phyloP scores from a whole-genome alignment of 2,113 vertebrate genomes.

The Chaenocephalus aceratus region DNA sequence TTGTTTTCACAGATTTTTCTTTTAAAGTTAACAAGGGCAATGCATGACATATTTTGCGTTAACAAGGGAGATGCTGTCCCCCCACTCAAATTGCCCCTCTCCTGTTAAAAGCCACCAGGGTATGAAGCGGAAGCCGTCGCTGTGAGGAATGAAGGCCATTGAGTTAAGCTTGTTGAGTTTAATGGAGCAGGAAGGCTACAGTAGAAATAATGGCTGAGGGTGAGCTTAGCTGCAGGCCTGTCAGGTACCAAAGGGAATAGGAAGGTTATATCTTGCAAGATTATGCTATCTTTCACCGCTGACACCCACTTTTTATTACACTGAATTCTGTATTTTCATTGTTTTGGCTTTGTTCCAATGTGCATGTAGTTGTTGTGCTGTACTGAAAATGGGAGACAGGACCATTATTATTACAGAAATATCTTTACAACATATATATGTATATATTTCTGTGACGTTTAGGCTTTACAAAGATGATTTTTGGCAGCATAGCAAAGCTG shows the following conservation, averaged over 20 bases:
- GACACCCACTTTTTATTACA: conserved; percentile 22
- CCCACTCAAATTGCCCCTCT: conserved; percentile 70
- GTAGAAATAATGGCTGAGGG: conserved; percentile 71
- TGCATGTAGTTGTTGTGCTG: background rate
- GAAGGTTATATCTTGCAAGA: conserved; percentile 45
- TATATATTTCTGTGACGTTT: background rate
- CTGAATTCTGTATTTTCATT: conserved; percentile 12
- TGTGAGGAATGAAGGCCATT: conserved; percentile 79
- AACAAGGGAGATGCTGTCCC: conserved; percentile 70
- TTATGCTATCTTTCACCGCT: conserved; percentile 17
- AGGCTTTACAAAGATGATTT: background rate
- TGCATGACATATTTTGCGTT: conserved; percentile 74
- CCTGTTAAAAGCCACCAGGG: conserved; percentile 78
- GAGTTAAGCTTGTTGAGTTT: conserved; percentile 81
- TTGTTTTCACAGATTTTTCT: conserved; percentile 71
- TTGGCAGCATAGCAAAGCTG: background rate
- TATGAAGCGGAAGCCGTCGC: conserved; percentile 74
- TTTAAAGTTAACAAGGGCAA: conserved; percentile 77
- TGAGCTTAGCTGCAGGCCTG: conserved; percentile 64
- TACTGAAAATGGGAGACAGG: background rate
- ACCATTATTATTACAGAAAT: background rate
- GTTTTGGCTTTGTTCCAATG: background rate
- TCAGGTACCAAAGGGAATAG: conserved; percentile 51
- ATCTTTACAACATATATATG: background rate
- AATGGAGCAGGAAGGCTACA: conserved; percentile 78